Evolutionary conservation across 2,797 vertebrate species (phyloP), one percentile per base, ranked within the genome.

Genomic region (Halcyon chelicuti): DNA sequence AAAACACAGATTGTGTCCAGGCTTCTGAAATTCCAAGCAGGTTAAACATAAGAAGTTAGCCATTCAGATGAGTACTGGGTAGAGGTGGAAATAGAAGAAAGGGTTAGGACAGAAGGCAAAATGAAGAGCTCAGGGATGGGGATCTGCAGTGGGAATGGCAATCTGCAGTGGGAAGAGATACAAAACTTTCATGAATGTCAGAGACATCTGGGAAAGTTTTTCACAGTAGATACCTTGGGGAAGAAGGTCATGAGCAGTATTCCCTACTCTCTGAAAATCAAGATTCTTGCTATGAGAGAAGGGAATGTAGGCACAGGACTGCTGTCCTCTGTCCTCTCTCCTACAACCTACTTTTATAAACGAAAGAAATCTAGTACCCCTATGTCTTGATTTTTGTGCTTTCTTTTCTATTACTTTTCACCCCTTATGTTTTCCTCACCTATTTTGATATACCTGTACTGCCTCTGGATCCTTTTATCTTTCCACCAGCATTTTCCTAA

Each of bases 201-300:
- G 35, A 90, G 31, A 49, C 9, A 57, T 92, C 40, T 40, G 18
- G 37, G 16, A 42, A 77, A 65, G 28, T 3, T 35, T 84, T 76
- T 86, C 16, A 14, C 7, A 20, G 13, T 3, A 55, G 28, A 1
- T 66, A 7, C 54, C 17, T 57, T 1, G 0, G n/a, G 26, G 16
- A 78, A 19, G 28, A 72, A 8, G 1, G 8, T 54, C 15, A 17
- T 37, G 22, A 22, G 37, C n/a, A 90, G 3, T 63, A 25, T 44
- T 83, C 2, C 5, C 3, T 85, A 70, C 28, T 44, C 18, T 76
- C 35, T 61, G 37, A 71, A 67, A 71, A 7, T 37, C 26, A 46
- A 57, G 18, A 7, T 58, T 72, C 11, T 49, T 86, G 7, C 15
- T 63, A 2, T 28, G 15, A 49, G 6, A 2, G 7, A 73, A 80